Percentiles rank a stretch among this genome's conserved stretches.
These are phyloP conservation scores for Urocolius indicus DNA, from an alignment of 2,113 vertebrate genomes.

Conservation along the genomic window DNA sequence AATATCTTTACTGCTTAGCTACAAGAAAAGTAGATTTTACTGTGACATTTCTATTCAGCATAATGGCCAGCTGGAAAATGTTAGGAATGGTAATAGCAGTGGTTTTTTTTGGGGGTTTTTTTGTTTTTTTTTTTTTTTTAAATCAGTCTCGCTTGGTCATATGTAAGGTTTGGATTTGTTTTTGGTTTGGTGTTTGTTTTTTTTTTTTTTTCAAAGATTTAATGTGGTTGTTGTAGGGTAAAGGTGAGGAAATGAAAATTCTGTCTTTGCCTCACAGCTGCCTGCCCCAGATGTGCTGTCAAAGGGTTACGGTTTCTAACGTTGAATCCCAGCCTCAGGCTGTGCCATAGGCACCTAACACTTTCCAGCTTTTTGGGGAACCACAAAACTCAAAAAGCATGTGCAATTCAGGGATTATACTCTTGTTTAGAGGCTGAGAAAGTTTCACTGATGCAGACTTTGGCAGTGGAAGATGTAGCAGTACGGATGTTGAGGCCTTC, in stretches of 20 bases:
- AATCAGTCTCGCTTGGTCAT: neutral
- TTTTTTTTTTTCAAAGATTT: neutral
- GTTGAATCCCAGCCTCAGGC: neutral
- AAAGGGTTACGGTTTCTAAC: neutral
- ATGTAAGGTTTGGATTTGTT: neutral
- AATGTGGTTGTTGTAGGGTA: neutral
- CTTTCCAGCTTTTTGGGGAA: neutral
- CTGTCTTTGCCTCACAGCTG: neutral
- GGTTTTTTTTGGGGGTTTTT: no score
- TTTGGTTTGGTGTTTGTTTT: neutral
- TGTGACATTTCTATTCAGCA: neutral
- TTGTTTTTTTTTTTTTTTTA: neutral
- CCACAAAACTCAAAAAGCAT: neutral
- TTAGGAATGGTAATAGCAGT: neutral
- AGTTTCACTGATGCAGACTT: neutral
- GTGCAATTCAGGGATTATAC: neutral
- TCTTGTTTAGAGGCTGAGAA: neutral
- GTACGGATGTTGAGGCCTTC: neutral
- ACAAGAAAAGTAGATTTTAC: conserved; percentile 3
- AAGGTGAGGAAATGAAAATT: neutral
- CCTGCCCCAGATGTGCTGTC: neutral
- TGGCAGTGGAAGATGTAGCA: neutral
- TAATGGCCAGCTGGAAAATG: neutral
- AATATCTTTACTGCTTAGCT: neutral
- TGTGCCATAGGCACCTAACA: neutral